Conservation (phyloP, 2,888 invertebrate genomes). For the Microctonus aethiopoides region DNA sequence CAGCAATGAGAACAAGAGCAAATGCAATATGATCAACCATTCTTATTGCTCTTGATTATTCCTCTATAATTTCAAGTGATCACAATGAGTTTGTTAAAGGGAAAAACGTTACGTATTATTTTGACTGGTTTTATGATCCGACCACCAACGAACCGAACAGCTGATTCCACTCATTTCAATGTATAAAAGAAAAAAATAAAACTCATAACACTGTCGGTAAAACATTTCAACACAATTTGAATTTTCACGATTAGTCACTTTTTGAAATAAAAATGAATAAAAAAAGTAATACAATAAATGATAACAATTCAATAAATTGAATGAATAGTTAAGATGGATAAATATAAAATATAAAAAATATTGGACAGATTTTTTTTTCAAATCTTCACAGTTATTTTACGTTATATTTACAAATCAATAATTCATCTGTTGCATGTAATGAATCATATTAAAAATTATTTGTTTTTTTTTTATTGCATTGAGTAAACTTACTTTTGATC, state of each 20-base stretch:
- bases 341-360: conserved; percentile 5
- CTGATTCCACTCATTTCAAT: not conserved
- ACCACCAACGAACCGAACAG: not conserved
- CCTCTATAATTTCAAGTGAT: too few species aligned
- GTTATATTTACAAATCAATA: conserved; percentile 49
- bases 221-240: too few species aligned
- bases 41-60: not conserved
- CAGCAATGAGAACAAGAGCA: not conserved
- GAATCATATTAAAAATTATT: conserved; percentile 59
- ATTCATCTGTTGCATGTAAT: conserved; percentile 59
- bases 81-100: not conserved
- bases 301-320: too few species aligned
- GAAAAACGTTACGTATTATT: not conserved
- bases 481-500: conserved; percentile 52
- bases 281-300: too few species aligned
- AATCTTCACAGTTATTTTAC: conserved; percentile 56
- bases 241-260: too few species aligned
- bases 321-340: too few species aligned
- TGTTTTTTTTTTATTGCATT: conserved; percentile 40
- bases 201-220: too few species aligned
- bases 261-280: too few species aligned
- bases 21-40: conserved; percentile 33
- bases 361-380: conserved; percentile 41
- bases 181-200: too few species aligned
- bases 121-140: not conserved